Base-by-base conservation (phyloP, 2,797 vertebrate species). In the Cetoscarus ocellatus region DNA sequence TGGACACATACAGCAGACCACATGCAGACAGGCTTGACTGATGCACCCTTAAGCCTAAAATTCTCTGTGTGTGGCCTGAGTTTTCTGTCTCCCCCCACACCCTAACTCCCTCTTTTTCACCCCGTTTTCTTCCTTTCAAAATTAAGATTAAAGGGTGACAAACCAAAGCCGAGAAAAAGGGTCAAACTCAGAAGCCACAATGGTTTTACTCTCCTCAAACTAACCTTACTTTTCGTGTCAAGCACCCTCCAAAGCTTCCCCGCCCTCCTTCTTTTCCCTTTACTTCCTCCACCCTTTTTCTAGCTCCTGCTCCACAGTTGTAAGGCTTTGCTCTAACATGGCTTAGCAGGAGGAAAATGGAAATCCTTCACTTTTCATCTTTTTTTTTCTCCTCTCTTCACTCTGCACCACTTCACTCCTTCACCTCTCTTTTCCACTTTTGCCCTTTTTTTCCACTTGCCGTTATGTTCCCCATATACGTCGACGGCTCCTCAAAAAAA, bases 51-150 rank as follows among this genome's bases (percentile, higher is more conserved):
- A 60, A 71, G 90, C 75, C 82, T 86, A 80, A 72, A 89, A 78
- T 80, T 85, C 91, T 80, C 76, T 83, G 87, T 94, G 92, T 93
- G 92, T 92, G 92, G 91, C 88, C 91, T 64, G 53, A 78, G 69
- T 15, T 8, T 36, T 67, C 61, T 61, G 27, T 27, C 70, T 38
- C 54, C 56, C 50, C 45, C 27, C 62, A 27, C 54, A 36, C 49
- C 57, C 56, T 27, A 36, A 42, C 54, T 1, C 43, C 6, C 59
- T 11, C 48, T 19, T 35, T 57, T 38, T 69, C 54, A 3, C 36
- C 34, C 13, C 13, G 43, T 86, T 80, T 47, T 73, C 50, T 64
- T 54, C 51, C 43, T 59, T 71, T 74, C 35, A 78, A 66, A 76
- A 68, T 70, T 45, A 35, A 71, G 72, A 82, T 75, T 79, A 69